Evolutionary conservation across 2,888 invertebrate genomes (phyloP), one percentile per base, ranked within the genome.

Genomic region (Alloplasta piceator): DNA sequence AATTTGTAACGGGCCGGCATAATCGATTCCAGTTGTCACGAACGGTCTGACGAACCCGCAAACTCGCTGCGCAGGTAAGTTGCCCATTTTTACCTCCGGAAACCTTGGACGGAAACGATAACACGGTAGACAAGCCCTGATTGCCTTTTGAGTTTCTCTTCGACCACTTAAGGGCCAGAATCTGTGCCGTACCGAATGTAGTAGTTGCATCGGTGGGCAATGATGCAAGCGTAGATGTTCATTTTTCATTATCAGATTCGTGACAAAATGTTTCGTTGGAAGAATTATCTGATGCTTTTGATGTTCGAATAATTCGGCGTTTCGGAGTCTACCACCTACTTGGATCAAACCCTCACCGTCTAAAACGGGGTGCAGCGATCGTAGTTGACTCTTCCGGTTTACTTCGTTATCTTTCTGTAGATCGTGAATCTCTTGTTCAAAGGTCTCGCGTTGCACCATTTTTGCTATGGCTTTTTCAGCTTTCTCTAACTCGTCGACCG

Each of bases 1-100:
- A 0, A 89, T 64, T n/a, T 79, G 67, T 12, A 83, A 26, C 4
- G 76, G 82, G 6, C 82, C 81, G 1, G 75, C 74, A 26, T 79
- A 82, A 38, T 82, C 83, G 6, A 78, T 46, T 2, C 81, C 75
- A 1, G 46, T 43, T 12, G 14, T 56, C 4, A 82, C 60, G 81
- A 92, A 92, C 5, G 90, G 87, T 3, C 79, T 14, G 1, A 9
- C 6, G 1, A 78, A 68, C 4, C 82, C 74, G 3, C 67, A 80
- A 46, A 91, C 83, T 70, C 92, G 71, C 6, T 86, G 84, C 5
- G 26, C n/a, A 1, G 92, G 91, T 4, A 92, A 84, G 36, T 88
- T 82, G 0, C 88, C 87, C 90, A 90, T 91, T 12, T 89, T 83
- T 46, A 88, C 86, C 4, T 80, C 63, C 36, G 80, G 78, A 0